phyloP scores from a whole-genome alignment of 1,140 invertebrate species.

The Achatina immaculata region DNA sequence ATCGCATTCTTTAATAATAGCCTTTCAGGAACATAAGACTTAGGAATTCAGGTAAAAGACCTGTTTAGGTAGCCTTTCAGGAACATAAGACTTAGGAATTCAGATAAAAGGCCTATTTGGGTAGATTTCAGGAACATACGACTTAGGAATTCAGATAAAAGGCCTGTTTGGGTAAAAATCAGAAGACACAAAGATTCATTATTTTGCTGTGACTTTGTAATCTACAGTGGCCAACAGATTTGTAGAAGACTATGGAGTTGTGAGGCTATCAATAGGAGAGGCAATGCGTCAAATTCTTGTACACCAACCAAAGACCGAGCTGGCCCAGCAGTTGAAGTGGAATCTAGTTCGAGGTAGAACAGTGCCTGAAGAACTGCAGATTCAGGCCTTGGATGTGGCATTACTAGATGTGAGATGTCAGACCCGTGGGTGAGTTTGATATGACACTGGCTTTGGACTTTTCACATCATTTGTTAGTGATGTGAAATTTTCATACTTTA shows the following conservation, averaged over 20 bases:
- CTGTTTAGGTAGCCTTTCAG: too few relatives aligned
- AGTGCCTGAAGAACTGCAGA: constrained; percentile 69
- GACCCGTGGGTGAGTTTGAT: constrained; percentile 66
- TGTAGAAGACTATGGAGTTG: constrained; percentile 68
- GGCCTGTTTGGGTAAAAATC: too few relatives aligned
- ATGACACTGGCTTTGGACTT: neutral
- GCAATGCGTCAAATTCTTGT: constrained; percentile 65
- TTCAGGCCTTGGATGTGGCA: constrained; percentile 66
- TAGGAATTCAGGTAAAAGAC: too few relatives aligned
- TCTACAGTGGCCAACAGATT: constrained; percentile 69
- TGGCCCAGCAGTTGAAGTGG: constrained; percentile 61
- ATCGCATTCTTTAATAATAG: too few relatives aligned
- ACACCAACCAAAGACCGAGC: constrained; percentile 62
- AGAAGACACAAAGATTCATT: too few relatives aligned
- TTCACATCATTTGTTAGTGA: neutral
- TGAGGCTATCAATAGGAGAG: constrained; percentile 69
- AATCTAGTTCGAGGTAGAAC: constrained; percentile 63
- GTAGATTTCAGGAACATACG: too few relatives aligned
- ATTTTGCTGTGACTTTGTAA: constrained; percentile 10
- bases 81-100: too few relatives aligned
- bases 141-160: too few relatives aligned
- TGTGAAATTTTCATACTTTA: too few relatives aligned
- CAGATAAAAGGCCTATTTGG: too few relatives aligned
- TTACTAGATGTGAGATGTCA: constrained; percentile 69
- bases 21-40: too few relatives aligned